Evolutionary conservation across 2,797 vertebrate species (phyloP), one percentile per base, ranked within the genome.

Genomic region (Aplochiton taeniatus): DNA sequence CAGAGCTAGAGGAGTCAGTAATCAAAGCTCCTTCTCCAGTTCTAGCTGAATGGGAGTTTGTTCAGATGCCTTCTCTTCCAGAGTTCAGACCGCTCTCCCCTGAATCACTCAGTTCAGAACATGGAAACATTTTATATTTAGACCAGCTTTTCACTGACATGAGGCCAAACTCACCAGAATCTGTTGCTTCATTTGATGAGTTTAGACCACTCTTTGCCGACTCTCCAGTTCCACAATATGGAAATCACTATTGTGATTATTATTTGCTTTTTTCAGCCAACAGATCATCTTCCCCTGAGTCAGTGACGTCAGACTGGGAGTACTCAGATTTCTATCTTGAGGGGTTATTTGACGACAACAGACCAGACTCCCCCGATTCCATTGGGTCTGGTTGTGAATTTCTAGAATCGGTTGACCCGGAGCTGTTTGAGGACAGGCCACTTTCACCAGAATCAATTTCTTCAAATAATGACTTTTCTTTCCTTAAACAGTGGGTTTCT

Each of bases 171-270:
- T 60, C 58, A 46, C 17, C 45, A 46, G 17, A 14, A 8, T 45
- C 45, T 11, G 16, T 53, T 10, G 17, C 14, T 14, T 13, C 31
- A 31, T 31, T 31, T 2, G 6, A 31, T 31, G 31, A 31, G 31
- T 31, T 31, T 6, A 31, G 31, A 31, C 31, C 31, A 3, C 31
- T 31, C 31, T 77, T 75, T 88, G 65, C 19, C 60, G 86, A 72
- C 84, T 90, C 17, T 31, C 31, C 31, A 31, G 31, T 31, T 31
- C 31, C 31, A 31, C 31, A 31, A 6, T 31, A 31, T 6, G 72
- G 52, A 63, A 77, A 55, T 52, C 84, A 90, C 63, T 69, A 81
- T 68, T 90, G 89, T 81, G 54, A 89, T 79, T 90, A 88, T 77
- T 88, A 73, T 81, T 78, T 89, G 53, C 48, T 46, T 1, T 88